Evolutionary conservation across 2,888 invertebrate genomes (phyloP), one percentile per base, ranked within the genome.

Genomic region (Gnatocerus cornutus): DNA sequence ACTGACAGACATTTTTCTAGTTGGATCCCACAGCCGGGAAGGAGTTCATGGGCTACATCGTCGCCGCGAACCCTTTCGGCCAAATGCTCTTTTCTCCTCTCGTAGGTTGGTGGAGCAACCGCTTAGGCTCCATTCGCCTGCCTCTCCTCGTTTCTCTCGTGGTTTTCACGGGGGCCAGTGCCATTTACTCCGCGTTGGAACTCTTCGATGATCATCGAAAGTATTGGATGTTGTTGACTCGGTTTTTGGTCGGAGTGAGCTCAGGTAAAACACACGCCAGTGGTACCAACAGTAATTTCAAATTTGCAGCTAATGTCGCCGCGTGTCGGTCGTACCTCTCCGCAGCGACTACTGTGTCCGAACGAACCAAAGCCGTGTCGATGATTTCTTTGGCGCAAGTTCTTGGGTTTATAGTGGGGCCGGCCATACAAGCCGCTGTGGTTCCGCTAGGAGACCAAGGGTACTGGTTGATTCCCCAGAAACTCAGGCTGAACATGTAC

Each of bases 71-170:
- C 87, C 95, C 96, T 9, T 87, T 95, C 70, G 95, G 93, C 0
- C 95, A 96, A 87, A 92, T 95, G 90, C 81, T 95, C 68, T 93
- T 94, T 83, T 95, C 95, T 13, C 95, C 95, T 1, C 83, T 95
- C 73, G 88, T 94, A 73, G 95, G 95, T 43, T 91, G 91, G 90
- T 94, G 95, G 94, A 92, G 93, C 56, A 95, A 95, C 84, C 90
- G 89, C 80, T 85, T 91, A 21, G 90, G 91, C 56, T 88, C 90
- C 0, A 91, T 93, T 74, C 89, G 94, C 67, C 81, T 91, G 64
- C 95, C 95, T 0, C 84, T 95, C 56, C 86, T 94, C 50, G 82
- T 89, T 69, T 91, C 94, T 14, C 85, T 95, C 73, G 86, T 87
- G 21, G 83, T 94, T 39, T 95, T 95, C 84, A 91, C 91, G 63